Evolutionary conservation across 2,113 vertebrate genomes (phyloP).

Genomic region (Brachionichthys hirsutus): DNA sequence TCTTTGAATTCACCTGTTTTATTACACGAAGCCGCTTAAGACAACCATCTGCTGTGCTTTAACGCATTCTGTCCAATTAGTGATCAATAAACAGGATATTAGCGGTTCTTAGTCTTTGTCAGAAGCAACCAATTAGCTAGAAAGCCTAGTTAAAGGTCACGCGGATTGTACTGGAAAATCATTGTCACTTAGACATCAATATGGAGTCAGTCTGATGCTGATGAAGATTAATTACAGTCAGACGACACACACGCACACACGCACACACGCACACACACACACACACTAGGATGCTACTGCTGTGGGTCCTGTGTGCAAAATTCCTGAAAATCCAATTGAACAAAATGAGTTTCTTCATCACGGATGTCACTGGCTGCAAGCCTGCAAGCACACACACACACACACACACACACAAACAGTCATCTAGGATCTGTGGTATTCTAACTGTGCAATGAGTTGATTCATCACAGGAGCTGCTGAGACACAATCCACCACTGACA

Average conservation of each 20-base stretch:
- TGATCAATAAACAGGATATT: conserved; percentile 18
- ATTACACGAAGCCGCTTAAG: background rate
- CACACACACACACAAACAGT: background rate
- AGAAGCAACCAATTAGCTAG: conserved; percentile 4
- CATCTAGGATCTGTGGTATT: conserved; percentile 15
- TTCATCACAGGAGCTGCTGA: conserved; percentile 7
- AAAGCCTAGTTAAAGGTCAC: conserved; percentile 33
- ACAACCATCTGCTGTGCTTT: background rate
- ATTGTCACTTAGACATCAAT: conserved; percentile 31
- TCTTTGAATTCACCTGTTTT: background rate
- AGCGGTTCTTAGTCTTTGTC: conserved; percentile 8
- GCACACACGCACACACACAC: background rate
- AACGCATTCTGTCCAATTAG: background rate
- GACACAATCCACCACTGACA: conserved; percentile 13
- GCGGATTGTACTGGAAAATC: conserved; percentile 17
- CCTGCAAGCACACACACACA: background rate
- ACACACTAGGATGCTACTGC: conserved; percentile 10
- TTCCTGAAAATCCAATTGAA: conserved; percentile 45
- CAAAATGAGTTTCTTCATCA: conserved; percentile 47
- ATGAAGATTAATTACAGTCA: conserved; percentile 34
- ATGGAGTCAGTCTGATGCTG: conserved; percentile 23
- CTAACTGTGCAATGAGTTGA: conserved; percentile 9
- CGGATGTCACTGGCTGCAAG: conserved; percentile 14
- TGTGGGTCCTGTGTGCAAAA: conserved; percentile 20
- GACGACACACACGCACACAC: background rate